Base-by-base conservation (phyloP, 2,888 invertebrate genomes). In the Adineta ricciae region DNA sequence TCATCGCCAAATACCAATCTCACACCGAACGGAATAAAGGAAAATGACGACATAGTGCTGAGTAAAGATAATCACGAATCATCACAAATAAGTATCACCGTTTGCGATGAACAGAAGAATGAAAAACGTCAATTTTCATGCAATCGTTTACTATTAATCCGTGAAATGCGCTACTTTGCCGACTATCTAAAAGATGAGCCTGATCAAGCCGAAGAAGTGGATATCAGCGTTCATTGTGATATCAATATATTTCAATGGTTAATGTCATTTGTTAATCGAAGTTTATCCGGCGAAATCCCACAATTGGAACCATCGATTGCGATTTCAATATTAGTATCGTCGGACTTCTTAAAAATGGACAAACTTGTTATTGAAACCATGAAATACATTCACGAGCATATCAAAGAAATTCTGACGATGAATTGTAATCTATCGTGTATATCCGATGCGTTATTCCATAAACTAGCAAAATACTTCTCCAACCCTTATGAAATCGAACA, bases 151-250 rank as follows among this genome's bases (percentile, higher is more conserved):
- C 91, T 96, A 84, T 92, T 97, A 27, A 93, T 96, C 0, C 93
- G 94, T 84, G 95, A 96, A 91, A 97, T 97, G 96, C 95, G 95
- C 21, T 97, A 97, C 89, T 97, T 97, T 88, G 89, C 89, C 5
- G 90, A 90, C 86, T 90, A 90, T 87, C 87, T 91, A 84, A 89
- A 90, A 0, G 89, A 89, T 7, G 90, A 90, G 84, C 88, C 89
- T 9, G 50, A 50, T 7, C 90, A 90, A 86, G 90, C 95, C 1
- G 90, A 90, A 89, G 96, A 96, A 88, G 95, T 96, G 93, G 96
- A 97, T 89, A 97, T 97, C 87, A 96, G 96, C 0, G 97, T 97
- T 0, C 97, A 97, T 89, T 97, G 97, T 89, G 97, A 97, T 91
- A 94, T 97, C 86, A 93, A 94, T 89, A 96, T 97, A 86, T 97